phyloP scores from a whole-genome alignment of 2,888 invertebrate genomes.

The Erebia ligea region DNA sequence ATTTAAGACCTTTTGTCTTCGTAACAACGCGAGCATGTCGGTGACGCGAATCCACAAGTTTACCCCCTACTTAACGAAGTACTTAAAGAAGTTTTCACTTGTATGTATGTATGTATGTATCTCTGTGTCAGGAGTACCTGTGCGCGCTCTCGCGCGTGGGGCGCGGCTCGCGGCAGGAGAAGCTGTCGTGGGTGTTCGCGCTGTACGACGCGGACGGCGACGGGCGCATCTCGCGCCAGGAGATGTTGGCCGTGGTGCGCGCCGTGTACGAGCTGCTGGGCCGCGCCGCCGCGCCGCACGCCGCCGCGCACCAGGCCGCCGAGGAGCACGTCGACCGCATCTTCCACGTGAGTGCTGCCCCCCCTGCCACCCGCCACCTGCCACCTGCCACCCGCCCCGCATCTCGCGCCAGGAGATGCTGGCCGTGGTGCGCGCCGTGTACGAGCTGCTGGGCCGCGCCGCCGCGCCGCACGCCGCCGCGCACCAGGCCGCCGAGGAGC shows the following conservation, averaged over 20 bases:
- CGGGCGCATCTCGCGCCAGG: slow-evolving; percentile 91
- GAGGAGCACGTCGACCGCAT: slow-evolving; percentile 93
- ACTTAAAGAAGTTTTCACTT: too few relatives aligned
- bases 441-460: slow-evolving; percentile 92
- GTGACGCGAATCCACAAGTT: too few relatives aligned
- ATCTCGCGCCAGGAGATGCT: slow-evolving; percentile 93
- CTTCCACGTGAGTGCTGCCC: slow-evolving; percentile 86
- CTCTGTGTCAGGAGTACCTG: slow-evolving; percentile 88
- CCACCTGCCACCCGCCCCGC: too few relatives aligned
- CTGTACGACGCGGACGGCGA: slow-evolving; percentile 94
- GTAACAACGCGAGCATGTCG: too few relatives aligned
- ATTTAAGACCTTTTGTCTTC: too few relatives aligned
- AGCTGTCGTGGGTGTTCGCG: slow-evolving; percentile 94
- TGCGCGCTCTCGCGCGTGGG: slow-evolving; percentile 92
- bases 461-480: slow-evolving; percentile 89
- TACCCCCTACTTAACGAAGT: too few relatives aligned
- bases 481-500: slow-evolving; percentile 88
- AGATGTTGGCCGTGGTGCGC: slow-evolving; percentile 91
- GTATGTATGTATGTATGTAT: too few relatives aligned
- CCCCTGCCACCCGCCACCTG: too few relatives aligned
- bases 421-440: slow-evolving; percentile 91
- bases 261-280: slow-evolving; percentile 95
- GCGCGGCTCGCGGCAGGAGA: slow-evolving; percentile 92
- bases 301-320: slow-evolving; percentile 87
- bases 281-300: slow-evolving; percentile 88